These are phyloP conservation scores for Diachasma alloeum DNA, from an alignment of 1,140 invertebrate species.

Conservation along the genomic window DNA sequence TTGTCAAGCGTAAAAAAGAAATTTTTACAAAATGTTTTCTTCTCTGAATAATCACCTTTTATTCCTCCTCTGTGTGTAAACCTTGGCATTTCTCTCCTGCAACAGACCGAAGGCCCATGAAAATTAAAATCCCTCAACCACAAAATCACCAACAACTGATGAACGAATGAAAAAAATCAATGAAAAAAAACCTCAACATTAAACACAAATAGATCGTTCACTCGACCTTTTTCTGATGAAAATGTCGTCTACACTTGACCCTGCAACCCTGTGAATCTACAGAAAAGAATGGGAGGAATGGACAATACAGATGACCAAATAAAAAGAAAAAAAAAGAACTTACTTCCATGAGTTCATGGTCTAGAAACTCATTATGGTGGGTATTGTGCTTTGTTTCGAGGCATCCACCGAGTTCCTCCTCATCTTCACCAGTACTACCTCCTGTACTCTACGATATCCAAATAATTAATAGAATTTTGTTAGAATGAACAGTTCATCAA, in stretches of 20 bases:
- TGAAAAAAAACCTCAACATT: conserved; percentile 3
- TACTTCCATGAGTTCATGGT: conserved; percentile 56
- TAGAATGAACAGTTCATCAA: not conserved
- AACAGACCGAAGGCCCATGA: conserved; percentile 35
- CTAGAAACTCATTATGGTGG: conserved; percentile 66
- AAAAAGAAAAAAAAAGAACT: conserved; percentile 37
- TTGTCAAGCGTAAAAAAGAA: not conserved
- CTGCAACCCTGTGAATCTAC: not conserved
- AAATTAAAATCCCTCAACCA: not conserved
- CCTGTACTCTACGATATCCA: conserved; percentile 68
- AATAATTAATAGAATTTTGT: conserved; percentile 34
- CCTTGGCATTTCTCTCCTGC: conserved; percentile 52
- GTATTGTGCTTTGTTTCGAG: conserved; percentile 65
- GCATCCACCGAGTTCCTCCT: conserved; percentile 61
- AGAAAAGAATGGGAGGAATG: not conserved
- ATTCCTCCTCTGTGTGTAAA: conserved; percentile 54
- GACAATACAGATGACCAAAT: conserved; percentile 13
- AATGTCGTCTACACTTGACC: not conserved
- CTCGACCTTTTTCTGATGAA: not conserved
- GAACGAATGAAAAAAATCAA: not conserved
- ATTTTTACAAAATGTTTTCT: not conserved
- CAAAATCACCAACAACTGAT: not conserved
- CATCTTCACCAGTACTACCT: conserved; percentile 72
- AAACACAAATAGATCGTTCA: not conserved
- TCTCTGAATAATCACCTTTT: conserved; percentile 48